These are phyloP conservation scores for Rhynchophorus ferrugineus DNA, from an alignment of 1,140 invertebrate genomes.

Conservation along the genomic window DNA sequence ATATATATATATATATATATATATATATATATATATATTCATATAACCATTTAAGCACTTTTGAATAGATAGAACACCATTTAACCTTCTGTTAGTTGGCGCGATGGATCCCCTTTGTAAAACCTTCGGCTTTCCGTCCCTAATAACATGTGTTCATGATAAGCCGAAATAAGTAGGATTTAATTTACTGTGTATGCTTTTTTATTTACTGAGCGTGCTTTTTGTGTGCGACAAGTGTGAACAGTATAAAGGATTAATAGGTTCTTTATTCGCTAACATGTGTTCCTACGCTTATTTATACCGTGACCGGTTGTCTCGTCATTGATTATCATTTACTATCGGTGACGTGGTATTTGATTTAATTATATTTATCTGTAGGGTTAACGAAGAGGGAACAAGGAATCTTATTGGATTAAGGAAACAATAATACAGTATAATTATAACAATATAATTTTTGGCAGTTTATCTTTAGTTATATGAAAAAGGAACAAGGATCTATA, in stretches of 20 bases:
- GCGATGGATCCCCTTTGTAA: not conserved
- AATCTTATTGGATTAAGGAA: too few species aligned
- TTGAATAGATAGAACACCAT: not conserved
- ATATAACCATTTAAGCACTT: not conserved
- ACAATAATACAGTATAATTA: too few species aligned
- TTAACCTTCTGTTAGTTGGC: not conserved
- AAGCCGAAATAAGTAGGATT: conserved; percentile 6
- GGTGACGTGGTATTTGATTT: too few species aligned
- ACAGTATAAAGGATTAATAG: not conserved
- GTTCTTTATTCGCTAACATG: too few species aligned
- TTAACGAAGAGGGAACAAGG: too few species aligned
- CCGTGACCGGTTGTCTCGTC: too few species aligned
- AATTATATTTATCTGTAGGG: too few species aligned
- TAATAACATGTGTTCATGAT: conserved; percentile 6
- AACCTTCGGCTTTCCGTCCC: not conserved
- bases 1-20: not conserved
- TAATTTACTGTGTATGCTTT: conserved; percentile 4
- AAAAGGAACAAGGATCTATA: too few species aligned
- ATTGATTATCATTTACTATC: too few species aligned
- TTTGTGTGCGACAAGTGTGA: conserved; percentile 1
- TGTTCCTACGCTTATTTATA: too few species aligned
- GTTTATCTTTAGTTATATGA: too few species aligned
- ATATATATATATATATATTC: not conserved
- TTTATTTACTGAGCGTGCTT: not conserved
- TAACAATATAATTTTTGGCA: too few species aligned